Conservation (phyloP, 2,797 vertebrate genomes). For the Bovichtus variegatus region DNA sequence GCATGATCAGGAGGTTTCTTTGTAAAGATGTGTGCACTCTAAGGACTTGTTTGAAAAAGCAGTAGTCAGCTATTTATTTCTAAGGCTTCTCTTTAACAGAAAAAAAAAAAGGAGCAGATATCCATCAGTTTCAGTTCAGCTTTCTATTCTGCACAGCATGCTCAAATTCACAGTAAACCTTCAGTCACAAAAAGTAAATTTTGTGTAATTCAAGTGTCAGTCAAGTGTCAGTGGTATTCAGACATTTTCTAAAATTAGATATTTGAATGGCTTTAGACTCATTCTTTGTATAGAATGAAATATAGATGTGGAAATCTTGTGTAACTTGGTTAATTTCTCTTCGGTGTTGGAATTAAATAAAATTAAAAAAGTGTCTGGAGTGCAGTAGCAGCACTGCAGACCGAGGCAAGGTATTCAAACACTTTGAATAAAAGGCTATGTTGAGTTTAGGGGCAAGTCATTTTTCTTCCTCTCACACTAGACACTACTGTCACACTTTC, state of each 20-base stretch:
- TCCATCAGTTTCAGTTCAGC: conserved; percentile 53
- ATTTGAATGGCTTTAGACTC: conserved; percentile 72
- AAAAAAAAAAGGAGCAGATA: conserved; percentile 59
- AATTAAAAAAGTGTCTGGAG: conserved; percentile 32
- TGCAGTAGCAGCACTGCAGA: conserved; percentile 49
- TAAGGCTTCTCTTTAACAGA: conserved; percentile 72
- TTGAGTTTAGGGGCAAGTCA: conserved; percentile 42
- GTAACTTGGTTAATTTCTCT: conserved; percentile 43
- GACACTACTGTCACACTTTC: conserved; percentile 40
- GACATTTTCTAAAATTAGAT: conserved; percentile 51
- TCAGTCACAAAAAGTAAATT: conserved; percentile 70
- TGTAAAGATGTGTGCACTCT: conserved; percentile 55
- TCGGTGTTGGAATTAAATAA: conserved; percentile 47
- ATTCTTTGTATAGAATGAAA: conserved; percentile 56
- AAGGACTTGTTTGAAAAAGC: conserved; percentile 47
- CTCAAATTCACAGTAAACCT: conserved; percentile 84
- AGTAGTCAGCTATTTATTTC: conserved; percentile 59
- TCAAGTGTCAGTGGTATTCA: conserved; percentile 67
- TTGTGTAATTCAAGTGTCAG: conserved; percentile 81
- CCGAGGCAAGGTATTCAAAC: conserved; percentile 60
- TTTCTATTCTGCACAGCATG: conserved; percentile 72
- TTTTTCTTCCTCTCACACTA: conserved; percentile 24
- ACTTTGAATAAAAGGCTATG: conserved; percentile 56
- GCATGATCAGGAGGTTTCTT: conserved; percentile 53
- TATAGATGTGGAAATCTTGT: conserved; percentile 35